phyloP scores from a whole-genome alignment of 2,888 invertebrate species.

The Sminthurides aquaticus region DNA sequence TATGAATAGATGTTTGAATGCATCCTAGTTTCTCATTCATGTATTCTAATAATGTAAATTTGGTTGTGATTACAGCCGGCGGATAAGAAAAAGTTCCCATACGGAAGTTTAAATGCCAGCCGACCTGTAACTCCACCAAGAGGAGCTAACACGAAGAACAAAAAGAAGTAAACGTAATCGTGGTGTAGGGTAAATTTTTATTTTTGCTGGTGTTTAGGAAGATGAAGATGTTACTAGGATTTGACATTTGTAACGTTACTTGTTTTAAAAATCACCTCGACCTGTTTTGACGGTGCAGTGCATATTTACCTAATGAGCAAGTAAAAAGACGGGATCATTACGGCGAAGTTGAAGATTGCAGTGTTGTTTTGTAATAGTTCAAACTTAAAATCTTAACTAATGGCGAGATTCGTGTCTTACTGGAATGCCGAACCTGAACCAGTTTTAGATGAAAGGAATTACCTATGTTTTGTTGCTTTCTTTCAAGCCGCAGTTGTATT shows the following conservation, averaged over 20 bases:
- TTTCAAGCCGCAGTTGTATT: neutral
- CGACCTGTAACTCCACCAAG: conserved; percentile 96
- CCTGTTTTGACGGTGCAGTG: conserved; percentile 25
- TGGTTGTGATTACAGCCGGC: conserved; percentile 65
- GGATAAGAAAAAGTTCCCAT: conserved; percentile 95
- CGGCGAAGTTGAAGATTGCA: conserved; percentile 6
- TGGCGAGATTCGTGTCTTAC: conserved; percentile 20
- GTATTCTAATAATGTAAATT: conserved; percentile 3
- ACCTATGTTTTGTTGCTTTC: neutral
- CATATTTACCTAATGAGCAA: conserved; percentile 12
- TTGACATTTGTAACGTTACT: conserved; percentile 18
- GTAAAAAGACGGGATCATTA: conserved; percentile 13
- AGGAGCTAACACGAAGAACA: conserved; percentile 86
- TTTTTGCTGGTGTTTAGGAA: conserved; percentile 24
- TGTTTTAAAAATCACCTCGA: conserved; percentile 20
- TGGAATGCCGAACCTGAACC: neutral
- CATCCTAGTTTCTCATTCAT: neutral
- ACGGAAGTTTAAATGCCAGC: conserved; percentile 86
- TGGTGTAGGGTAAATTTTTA: conserved; percentile 25
- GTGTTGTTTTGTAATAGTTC: conserved; percentile 19
- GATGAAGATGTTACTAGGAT: conserved; percentile 19
- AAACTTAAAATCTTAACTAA: conserved; percentile 8
- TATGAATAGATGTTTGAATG: neutral
- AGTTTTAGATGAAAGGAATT: neutral
- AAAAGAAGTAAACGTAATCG: conserved; percentile 66